Conservation (phyloP, 2,888 invertebrate species). For the Scaptomyza polygonia region DNA sequence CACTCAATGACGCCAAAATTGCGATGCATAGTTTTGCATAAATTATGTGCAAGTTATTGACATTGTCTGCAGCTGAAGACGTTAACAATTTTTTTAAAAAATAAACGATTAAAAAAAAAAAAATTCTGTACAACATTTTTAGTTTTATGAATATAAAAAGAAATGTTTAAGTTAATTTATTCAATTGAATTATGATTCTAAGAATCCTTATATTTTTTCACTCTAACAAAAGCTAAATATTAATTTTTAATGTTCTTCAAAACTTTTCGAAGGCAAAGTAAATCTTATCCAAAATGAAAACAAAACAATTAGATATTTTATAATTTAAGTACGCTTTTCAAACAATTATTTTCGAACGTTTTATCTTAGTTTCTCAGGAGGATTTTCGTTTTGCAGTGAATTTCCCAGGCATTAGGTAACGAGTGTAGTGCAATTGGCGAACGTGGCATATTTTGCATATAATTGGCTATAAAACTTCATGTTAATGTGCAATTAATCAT, state of each 20-base stretch:
- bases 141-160: neutral
- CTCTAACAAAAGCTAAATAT: no score
- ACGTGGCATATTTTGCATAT: conserved; percentile 79
- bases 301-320: no score
- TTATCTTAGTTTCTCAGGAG: conserved; percentile 3
- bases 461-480: conserved; percentile 83
- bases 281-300: no score
- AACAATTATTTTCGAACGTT: neutral
- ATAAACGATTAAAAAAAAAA: neutral
- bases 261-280: no score
- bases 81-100: neutral
- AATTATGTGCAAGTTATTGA: conserved; percentile 60
- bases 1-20: conserved; percentile 67
- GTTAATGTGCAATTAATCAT: conserved; percentile 83
- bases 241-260: no score
- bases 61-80: conserved; percentile 33
- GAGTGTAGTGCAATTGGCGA: conserved; percentile 56
- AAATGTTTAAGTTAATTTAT: no score
- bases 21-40: conserved; percentile 66
- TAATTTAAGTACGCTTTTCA: no score
- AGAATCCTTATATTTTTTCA: no score
- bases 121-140: conserved; percentile 11
- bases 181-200: no score
- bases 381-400: neutral
- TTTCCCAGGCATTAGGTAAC: conserved; percentile 55